Evolutionary conservation across 2,113 vertebrate species (phyloP), one percentile per base, ranked within the genome.

Genomic region (Brachionichthys hirsutus): DNA sequence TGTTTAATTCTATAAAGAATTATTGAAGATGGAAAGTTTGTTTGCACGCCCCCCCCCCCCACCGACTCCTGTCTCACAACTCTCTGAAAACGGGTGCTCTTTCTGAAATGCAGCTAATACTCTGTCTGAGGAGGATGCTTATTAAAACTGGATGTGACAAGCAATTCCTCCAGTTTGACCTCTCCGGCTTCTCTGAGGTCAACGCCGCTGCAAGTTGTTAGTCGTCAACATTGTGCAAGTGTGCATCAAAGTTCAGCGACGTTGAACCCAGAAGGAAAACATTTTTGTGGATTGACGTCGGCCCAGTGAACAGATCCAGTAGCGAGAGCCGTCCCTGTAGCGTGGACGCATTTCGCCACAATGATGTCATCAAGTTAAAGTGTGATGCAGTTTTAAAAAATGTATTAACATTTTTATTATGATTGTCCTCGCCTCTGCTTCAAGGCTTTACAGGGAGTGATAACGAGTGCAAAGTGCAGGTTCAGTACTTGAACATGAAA

Each of bases 141-240:
- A 44, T 66, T 49, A 22, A 60, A 43, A 48, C 24, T n/a, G 12
- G 3, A 66, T 24, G 24, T 6, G 17, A 7, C 34, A n/a, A 38
- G 20, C 7, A 2, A 38, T n/a, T 2, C 41, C n/a, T 9, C 46
- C 15, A 17, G 6, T 47, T 59, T 18, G 14, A 15, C 30, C 54
- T 20, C n/a, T 18, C 24, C 1, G 7, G 2, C 17, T 20, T 11
- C 30, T 10, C 0, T 46, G 48, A 53, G 36, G 36, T 11, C 34
- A 8, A 12, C 3, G 9, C n/a, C 17, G 44, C 18, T 9, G 35
- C 1, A 4, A 11, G 22, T 47, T 40, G 3, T 4, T 51, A 3
- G 34, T 35, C 15, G 12, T 48, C 12, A 34, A 3, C 15, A 38
- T 1, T 15, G 5, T 42, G 38, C 14, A n/a, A 48, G 22, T 11